Conservation (phyloP, 1,140 invertebrate species). For the Mylabris phalerata region DNA sequence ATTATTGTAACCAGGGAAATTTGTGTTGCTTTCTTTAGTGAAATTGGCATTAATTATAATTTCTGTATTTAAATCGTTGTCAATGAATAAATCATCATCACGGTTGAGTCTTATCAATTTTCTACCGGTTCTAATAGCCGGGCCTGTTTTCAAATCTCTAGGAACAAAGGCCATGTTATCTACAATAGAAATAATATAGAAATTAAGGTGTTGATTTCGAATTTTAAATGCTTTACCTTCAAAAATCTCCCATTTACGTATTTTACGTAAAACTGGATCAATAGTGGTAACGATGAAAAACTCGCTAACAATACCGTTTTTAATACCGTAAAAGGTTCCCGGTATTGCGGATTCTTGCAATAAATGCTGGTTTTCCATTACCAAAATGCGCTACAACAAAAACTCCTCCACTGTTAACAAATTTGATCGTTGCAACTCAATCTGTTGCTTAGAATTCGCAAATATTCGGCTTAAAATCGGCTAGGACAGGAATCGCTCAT, state of each 20-base stretch:
- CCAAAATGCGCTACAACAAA: conserved; percentile 18
- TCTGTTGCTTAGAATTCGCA: too few relatives aligned
- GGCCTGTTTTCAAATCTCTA: conserved; percentile 29
- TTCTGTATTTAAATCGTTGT: conserved; percentile 18
- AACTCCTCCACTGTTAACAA: too few relatives aligned
- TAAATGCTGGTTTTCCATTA: conserved; percentile 27
- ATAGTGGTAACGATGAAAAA: conserved; percentile 22
- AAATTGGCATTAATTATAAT: conserved; percentile 23
- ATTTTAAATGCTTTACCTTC: conserved; percentile 17
- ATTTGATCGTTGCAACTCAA: too few relatives aligned
- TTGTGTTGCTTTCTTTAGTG: conserved; percentile 10
- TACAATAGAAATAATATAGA: conserved; percentile 10
- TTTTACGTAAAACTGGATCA: conserved; percentile 6
- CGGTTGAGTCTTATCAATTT: conserved; percentile 27
- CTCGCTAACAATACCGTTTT: conserved; percentile 24
- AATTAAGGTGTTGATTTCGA: not conserved
- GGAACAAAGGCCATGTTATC: conserved; percentile 34
- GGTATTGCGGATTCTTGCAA: conserved; percentile 34
- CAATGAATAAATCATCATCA: conserved; percentile 9
- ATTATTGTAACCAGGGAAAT: conserved; percentile 26
- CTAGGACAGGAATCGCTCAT: too few relatives aligned
- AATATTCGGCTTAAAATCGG: too few relatives aligned
- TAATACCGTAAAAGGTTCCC: conserved; percentile 34
- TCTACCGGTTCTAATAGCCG: conserved; percentile 28
- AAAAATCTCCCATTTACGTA: conserved; percentile 29